Evolutionary conservation across 2,113 vertebrate genomes (phyloP).

Genomic region (Cyprinus carpio): DNA sequence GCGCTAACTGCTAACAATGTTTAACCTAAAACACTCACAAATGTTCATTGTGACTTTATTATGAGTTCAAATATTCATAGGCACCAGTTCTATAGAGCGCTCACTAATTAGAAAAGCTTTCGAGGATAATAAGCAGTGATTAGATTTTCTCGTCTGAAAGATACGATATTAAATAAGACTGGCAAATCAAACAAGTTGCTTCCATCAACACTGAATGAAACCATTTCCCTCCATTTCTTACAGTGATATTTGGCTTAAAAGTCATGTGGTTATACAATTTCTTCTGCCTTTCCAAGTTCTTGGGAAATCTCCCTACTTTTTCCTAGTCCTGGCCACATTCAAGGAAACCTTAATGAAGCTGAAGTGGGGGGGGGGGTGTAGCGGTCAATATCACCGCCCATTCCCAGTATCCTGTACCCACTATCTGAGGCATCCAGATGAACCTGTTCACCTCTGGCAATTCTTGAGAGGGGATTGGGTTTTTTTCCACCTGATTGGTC

Average conservation of each 20-base stretch:
- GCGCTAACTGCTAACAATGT: background rate
- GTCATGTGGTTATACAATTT: background rate
- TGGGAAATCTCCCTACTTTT: constrained; percentile 13
- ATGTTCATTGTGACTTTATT: background rate
- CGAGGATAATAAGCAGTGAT: background rate
- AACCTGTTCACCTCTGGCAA: constrained; percentile 41
- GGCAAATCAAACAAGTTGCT: background rate
- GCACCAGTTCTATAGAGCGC: background rate
- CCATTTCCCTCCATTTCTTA: background rate
- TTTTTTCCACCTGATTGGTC: constrained; percentile 14
- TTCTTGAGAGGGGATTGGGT: background rate
- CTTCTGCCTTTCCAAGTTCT: constrained; percentile 11
- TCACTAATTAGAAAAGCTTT: constrained; percentile 2
- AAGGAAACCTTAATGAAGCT: constrained; percentile 16
- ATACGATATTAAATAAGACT: background rate
- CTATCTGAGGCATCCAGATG: constrained; percentile 29
- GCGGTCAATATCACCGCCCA: background rate
- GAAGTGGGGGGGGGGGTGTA: background rate
- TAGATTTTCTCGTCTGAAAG: background rate
- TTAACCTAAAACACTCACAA: constrained; percentile 15
- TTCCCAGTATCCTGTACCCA: constrained; percentile 25
- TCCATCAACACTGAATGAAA: background rate
- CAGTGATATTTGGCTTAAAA: constrained; percentile 5
- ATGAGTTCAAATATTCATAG: constrained; percentile 19
- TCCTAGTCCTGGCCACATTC: background rate